Conservation (phyloP, 1,140 invertebrate species). For the Lasioglossum albipes region DNA sequence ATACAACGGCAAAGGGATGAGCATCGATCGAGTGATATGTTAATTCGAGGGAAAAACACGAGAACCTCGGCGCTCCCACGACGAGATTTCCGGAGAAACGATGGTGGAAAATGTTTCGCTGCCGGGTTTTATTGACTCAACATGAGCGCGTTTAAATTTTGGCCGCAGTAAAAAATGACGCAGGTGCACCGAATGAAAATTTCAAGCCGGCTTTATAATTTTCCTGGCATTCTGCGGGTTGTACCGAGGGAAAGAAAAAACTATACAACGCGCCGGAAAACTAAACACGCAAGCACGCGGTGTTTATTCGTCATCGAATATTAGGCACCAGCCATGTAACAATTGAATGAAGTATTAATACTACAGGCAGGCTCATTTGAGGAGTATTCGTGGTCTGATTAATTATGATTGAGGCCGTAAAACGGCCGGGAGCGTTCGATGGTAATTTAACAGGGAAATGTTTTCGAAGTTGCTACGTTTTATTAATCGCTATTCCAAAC, state of each 20-base stretch:
- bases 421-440: not conserved
- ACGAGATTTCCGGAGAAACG: conserved; percentile 5
- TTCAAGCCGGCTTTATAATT: conserved; percentile 32
- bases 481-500: not conserved
- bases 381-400: not conserved
- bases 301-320: conserved; percentile 25
- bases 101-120: not conserved
- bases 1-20: not conserved
- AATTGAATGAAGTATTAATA: conserved; percentile 11
- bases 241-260: conserved; percentile 3
- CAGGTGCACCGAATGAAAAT: conserved; percentile 35
- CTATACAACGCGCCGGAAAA: not conserved
- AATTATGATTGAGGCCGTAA: not conserved
- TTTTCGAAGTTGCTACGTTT: not conserved
- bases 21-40: conserved; percentile 23
- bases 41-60: conserved; percentile 21
- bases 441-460: not conserved
- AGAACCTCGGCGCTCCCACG: not conserved
- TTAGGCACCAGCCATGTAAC: conserved; percentile 19
- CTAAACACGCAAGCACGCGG: not conserved
- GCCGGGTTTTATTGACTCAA: conserved; percentile 6
- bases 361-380: not conserved
- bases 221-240: not conserved
- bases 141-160: conserved; percentile 27
- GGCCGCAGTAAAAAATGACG: conserved; percentile 29